Evolutionary conservation across 1,140 invertebrate species (phyloP).

Genomic region (Zeugodacus cucurbitae): DNA sequence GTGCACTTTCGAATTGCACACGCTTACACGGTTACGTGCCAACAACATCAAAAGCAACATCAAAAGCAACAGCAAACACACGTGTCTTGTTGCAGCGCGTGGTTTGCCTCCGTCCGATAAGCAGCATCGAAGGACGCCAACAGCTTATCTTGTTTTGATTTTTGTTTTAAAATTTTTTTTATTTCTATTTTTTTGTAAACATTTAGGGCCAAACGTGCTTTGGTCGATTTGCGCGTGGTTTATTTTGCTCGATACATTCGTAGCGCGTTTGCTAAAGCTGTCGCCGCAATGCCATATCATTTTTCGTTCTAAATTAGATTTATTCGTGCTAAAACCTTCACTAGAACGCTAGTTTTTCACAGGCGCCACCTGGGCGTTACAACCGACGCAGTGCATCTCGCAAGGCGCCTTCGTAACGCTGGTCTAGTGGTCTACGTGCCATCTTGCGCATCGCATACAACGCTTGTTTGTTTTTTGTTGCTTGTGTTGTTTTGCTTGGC

Average conservation of each 20-base stretch:
- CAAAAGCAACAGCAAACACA: neutral
- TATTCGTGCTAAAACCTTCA: neutral
- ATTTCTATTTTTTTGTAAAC: neutral
- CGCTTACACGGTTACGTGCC: neutral
- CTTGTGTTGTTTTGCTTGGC: slow-evolving; percentile 16
- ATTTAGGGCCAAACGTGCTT: neutral
- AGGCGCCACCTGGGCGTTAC: neutral
- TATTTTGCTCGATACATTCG: neutral
- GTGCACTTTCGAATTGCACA: neutral
- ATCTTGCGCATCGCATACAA: neutral
- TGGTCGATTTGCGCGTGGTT: neutral
- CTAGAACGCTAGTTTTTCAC: neutral
- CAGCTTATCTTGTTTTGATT: neutral
- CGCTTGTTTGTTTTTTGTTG: neutral
- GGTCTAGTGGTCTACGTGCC: neutral
- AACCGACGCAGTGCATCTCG: slow-evolving; percentile 6
- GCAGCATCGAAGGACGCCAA: neutral
- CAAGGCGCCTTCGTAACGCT: neutral
- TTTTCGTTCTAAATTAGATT: neutral
- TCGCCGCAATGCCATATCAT: neutral
- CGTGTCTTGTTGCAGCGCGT: neutral
- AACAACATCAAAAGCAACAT: no score
- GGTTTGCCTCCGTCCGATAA: neutral
- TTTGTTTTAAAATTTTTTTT: neutral
- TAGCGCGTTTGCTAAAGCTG: neutral